phyloP scores from a whole-genome alignment of 1,140 invertebrate species.

The Pseudomyrmex flavicornis region DNA sequence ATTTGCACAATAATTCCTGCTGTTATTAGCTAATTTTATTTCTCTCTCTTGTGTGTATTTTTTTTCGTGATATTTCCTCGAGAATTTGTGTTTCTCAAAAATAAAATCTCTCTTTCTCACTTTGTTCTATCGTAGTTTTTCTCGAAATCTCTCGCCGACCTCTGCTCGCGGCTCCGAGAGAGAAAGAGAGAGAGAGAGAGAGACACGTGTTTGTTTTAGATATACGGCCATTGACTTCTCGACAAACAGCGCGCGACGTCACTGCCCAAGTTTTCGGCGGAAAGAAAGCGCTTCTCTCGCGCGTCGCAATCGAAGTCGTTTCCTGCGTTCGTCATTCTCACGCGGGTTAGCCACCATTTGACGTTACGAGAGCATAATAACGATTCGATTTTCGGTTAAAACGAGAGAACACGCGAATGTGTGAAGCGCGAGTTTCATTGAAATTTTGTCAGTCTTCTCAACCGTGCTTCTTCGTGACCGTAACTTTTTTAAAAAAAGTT shows the following conservation, averaged over 20 bases:
- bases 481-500: no score
- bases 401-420: slow-evolving; percentile 7
- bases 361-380: slow-evolving; percentile 17
- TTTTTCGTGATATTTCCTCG: no score
- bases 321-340: slow-evolving; percentile 13
- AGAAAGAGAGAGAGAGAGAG: slow-evolving; percentile 64
- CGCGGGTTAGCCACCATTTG: slow-evolving; percentile 10
- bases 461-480: background rate
- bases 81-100: no score
- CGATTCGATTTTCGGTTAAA: slow-evolving; percentile 9
- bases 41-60: background rate
- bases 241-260: slow-evolving; percentile 72
- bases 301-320: slow-evolving; percentile 41
- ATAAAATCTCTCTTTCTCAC: slow-evolving; percentile 18
- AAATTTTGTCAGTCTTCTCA: slow-evolving; percentile 1
- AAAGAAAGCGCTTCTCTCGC: slow-evolving; percentile 35
- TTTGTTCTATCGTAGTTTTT: background rate
- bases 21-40: background rate
- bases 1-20: no score
- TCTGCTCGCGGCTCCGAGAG: slow-evolving; percentile 42
- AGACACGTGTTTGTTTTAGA: slow-evolving; percentile 84
- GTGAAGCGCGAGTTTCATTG: slow-evolving; percentile 9
- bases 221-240: slow-evolving; percentile 83
- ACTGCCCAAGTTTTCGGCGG: slow-evolving; percentile 69
- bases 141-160: slow-evolving; percentile 21